phyloP scores from a whole-genome alignment of 2,113 vertebrate species.

The Rutilus rutilus region DNA sequence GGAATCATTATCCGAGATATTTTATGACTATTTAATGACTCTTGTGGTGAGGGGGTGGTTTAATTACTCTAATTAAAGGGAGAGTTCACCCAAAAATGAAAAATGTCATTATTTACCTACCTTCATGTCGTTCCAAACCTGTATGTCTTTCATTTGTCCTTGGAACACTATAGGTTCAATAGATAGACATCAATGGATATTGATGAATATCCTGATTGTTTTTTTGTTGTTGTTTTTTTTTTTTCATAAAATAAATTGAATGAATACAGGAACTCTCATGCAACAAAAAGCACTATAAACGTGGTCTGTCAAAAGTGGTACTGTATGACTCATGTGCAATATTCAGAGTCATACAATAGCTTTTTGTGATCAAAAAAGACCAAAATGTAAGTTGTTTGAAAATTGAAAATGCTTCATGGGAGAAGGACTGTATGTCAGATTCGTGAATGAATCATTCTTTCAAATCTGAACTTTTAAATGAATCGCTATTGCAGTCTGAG shows the following conservation, averaged over 20 bases:
- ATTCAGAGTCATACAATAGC: background rate
- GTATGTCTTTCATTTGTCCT: background rate
- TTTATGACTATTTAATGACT: slow-evolving; percentile 32
- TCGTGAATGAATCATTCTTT: background rate
- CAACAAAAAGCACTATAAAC: background rate
- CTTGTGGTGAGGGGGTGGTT: background rate
- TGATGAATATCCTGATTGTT: background rate
- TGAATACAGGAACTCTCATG: background rate
- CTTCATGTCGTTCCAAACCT: background rate
- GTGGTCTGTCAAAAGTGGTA: too few species aligned
- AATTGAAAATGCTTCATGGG: background rate
- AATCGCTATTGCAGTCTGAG: background rate
- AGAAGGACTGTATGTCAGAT: background rate
- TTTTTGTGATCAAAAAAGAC: background rate
- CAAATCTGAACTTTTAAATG: background rate
- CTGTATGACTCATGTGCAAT: background rate
- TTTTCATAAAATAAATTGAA: background rate
- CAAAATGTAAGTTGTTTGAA: background rate
- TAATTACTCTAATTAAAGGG: slow-evolving; percentile 20
- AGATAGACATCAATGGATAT: too few species aligned
- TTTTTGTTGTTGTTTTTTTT: background rate
- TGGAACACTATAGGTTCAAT: background rate
- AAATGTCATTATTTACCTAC: background rate
- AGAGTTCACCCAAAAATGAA: background rate
- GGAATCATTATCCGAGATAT: slow-evolving; percentile 28